Evolutionary conservation across 37 sponge, comb jelly and placozoan species (phyloP).

Genomic region (Bolinopsis microptera): DNA sequence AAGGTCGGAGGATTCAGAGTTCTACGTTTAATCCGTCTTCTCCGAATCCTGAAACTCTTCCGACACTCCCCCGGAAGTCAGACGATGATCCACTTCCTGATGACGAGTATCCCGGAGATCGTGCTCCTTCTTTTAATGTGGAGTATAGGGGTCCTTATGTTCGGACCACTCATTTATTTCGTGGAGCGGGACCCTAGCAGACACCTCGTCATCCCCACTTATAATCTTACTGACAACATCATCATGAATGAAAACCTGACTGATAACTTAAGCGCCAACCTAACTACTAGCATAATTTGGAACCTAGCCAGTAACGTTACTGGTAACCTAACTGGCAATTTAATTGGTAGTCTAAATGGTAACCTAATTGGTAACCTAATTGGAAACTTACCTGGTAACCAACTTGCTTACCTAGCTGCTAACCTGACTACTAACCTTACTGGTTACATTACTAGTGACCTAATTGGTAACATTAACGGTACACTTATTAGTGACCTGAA

Average conservation of each 20-base stretch:
- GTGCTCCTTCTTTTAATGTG: slow-evolving; percentile 32
- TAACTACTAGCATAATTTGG: too few species aligned
- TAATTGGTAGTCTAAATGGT: too few species aligned
- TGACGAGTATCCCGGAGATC: slow-evolving; percentile 35
- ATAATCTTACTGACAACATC: too few species aligned
- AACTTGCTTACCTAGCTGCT: not conserved
- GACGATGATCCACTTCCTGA: slow-evolving; percentile 53
- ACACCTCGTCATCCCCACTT: too few species aligned
- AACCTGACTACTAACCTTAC: not conserved
- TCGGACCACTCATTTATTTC: slow-evolving; percentile 16
- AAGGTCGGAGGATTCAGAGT: slow-evolving; percentile 42
- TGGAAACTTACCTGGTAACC: too few species aligned
- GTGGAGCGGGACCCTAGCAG: not conserved
- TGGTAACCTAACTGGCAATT: too few species aligned
- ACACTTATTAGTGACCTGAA: too few species aligned
- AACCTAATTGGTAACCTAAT: too few species aligned
- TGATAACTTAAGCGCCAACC: too few species aligned
- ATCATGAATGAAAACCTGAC: too few species aligned
- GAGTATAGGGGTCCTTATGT: slow-evolving; percentile 43
- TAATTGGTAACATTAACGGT: too few species aligned
- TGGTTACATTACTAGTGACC: not conserved
- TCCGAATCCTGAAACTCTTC: slow-evolving; percentile 46
- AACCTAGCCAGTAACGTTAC: too few species aligned
- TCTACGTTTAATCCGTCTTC: slow-evolving; percentile 20
- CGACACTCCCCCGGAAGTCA: slow-evolving; percentile 37